A percentile compares a stretch with the other conserved stretches of the same genome.
These are phyloP conservation scores for Steinernema khuongi DNA, from an alignment of 1,140 invertebrate species.

Conservation along the genomic window DNA sequence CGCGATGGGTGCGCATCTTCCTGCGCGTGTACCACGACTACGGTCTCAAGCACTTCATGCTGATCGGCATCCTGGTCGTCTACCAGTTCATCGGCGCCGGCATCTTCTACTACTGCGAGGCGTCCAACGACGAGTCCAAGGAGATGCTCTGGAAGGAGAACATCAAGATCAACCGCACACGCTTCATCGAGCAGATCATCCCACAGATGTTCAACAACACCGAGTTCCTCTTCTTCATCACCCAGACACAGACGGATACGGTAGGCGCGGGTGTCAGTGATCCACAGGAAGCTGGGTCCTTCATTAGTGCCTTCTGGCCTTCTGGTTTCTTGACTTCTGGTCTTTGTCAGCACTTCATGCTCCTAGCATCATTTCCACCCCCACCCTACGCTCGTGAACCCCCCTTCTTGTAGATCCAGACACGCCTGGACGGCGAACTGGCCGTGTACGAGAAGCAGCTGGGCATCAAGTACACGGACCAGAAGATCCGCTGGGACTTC, in stretches of 20 bases:
- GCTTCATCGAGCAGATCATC: conserved; percentile 38
- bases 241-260: conserved; percentile 28
- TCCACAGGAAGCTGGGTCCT: too few species aligned
- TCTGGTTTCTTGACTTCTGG: neutral
- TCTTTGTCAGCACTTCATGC: too few species aligned
- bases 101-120: conserved; percentile 47
- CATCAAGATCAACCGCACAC: conserved; percentile 37
- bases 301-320: too few species aligned
- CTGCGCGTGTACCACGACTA: conserved; percentile 45
- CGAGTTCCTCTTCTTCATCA: conserved; percentile 45
- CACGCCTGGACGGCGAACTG: conserved; percentile 25
- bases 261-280: conserved; percentile 22
- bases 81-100: conserved; percentile 49
- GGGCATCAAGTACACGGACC: conserved; percentile 45
- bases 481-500: conserved; percentile 52
- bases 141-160: conserved; percentile 38
- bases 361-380: too few species aligned
- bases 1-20: conserved; percentile 34
- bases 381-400: too few species aligned
- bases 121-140: conserved; percentile 35
- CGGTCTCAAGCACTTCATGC: conserved; percentile 44
- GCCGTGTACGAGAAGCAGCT: conserved; percentile 44
- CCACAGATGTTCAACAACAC: conserved; percentile 46
- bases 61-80: conserved; percentile 40
- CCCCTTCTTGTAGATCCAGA: conserved; percentile 29